Conservation (phyloP, 1,140 invertebrate genomes). For the Kradibia gibbosae region DNA sequence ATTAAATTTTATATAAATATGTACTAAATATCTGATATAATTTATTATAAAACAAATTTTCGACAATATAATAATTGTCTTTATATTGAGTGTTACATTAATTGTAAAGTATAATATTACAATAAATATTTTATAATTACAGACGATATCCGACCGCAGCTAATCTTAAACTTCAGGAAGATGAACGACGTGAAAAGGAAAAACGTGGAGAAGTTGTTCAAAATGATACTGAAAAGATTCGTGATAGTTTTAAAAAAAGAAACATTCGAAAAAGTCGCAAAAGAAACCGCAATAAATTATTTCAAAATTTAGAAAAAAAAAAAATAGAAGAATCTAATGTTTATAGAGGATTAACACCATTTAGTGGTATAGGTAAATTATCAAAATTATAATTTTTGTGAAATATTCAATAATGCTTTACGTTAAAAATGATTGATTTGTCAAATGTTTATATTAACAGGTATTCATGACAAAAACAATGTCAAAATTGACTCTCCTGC, state of each 20-base stretch:
- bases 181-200: constrained; percentile 77
- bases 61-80: too few species aligned
- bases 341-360: constrained; percentile 62
- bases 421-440: not conserved
- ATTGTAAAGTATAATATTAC: not conserved
- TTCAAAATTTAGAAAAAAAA: constrained; percentile 24
- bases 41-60: too few species aligned
- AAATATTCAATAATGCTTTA: not conserved
- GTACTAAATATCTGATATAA: too few species aligned
- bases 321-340: constrained; percentile 26
- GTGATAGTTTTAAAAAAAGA: constrained; percentile 51
- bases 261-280: constrained; percentile 20
- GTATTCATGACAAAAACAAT: constrained; percentile 12
- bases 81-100: not conserved
- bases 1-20: too few species aligned
- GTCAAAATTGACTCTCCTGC: not conserved
- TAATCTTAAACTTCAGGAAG: constrained; percentile 80
- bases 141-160: constrained; percentile 79
- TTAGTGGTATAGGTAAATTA: constrained; percentile 62
- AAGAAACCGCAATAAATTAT: constrained; percentile 51
- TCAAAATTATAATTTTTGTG: too few species aligned
- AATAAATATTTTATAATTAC: not conserved
- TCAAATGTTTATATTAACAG: constrained; percentile 33
- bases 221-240: constrained; percentile 58
- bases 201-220: constrained; percentile 80